phyloP scores from a whole-genome alignment of 2,113 vertebrate genomes.

The Hiodon alosoides region DNA sequence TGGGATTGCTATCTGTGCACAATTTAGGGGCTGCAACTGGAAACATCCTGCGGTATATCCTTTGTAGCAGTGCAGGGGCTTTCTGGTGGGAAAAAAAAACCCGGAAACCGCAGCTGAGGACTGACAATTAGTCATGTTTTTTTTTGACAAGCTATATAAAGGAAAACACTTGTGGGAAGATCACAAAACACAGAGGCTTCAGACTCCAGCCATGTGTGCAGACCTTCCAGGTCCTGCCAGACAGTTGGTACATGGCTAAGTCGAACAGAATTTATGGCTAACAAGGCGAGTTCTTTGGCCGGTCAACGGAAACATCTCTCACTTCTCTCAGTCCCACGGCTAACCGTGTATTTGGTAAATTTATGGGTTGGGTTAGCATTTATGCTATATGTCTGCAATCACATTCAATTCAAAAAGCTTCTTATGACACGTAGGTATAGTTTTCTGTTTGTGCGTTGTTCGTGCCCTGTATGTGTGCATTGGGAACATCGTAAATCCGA shows the following conservation, averaged over 20 bases:
- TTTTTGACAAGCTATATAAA: slow-evolving; percentile 14
- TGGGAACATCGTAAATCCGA: no score
- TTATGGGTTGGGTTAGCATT: not conserved
- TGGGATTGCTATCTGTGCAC: not conserved
- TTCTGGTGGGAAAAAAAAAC: not conserved
- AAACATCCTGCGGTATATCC: not conserved
- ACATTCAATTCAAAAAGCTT: slow-evolving; percentile 14
- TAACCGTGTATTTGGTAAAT: slow-evolving; percentile 15
- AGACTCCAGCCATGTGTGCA: not conserved
- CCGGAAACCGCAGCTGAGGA: not conserved
- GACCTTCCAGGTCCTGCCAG: not conserved
- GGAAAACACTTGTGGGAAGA: slow-evolving; percentile 11
- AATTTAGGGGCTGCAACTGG: slow-evolving; percentile 16
- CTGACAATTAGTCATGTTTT: slow-evolving; percentile 18
- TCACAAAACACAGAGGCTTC: not conserved
- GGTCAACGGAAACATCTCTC: slow-evolving; percentile 16
- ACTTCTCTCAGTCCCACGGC: not conserved
- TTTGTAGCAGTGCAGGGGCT: not conserved
- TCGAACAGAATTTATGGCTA: not conserved
- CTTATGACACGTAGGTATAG: slow-evolving; percentile 1
- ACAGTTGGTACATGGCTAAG: not conserved
- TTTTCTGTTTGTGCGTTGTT: not conserved
- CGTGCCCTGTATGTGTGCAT: not conserved
- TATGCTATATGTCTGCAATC: not conserved
- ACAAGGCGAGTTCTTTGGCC: not conserved